phyloP scores from a whole-genome alignment of 2,113 vertebrate species.

The Myrmophylax atrothorax region DNA sequence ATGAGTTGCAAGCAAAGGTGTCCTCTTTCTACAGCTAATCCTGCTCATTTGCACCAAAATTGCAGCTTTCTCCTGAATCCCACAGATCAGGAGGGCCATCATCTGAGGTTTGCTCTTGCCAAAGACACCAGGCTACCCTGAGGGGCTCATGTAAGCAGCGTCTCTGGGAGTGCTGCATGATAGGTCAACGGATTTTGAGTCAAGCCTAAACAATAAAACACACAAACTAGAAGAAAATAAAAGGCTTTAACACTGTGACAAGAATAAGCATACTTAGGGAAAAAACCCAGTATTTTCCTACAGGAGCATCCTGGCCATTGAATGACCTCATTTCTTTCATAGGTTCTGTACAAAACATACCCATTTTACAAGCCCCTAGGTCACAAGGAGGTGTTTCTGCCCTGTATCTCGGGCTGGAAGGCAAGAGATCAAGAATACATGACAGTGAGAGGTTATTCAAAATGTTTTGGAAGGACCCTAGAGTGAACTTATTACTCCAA shows the following conservation, averaged over 20 bases:
- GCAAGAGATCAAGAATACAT: neutral
- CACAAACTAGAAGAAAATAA: neutral
- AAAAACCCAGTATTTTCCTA: neutral
- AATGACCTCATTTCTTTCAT: neutral
- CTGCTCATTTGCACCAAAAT: neutral
- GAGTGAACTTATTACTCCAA: neutral
- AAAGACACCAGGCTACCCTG: neutral
- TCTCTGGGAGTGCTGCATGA: fast-evolving
- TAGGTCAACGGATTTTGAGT: neutral
- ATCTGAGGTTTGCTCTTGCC: neutral
- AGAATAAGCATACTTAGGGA: neutral
- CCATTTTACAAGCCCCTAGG: neutral
- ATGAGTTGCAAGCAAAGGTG: neutral
- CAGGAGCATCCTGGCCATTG: neutral
- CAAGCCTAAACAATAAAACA: neutral
- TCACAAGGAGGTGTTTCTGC: neutral
- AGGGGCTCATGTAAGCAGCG: neutral
- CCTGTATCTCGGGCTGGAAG: neutral
- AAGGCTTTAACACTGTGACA: neutral
- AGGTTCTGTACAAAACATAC: fast-evolving
- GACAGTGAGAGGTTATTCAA: neutral
- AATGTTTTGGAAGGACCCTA: neutral
- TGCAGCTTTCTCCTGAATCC: neutral
- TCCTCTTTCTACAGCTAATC: neutral
- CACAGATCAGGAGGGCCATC: too few relatives aligned